Conservation (phyloP, 2,888 invertebrate genomes). For the Drosophila gaucha region DNA sequence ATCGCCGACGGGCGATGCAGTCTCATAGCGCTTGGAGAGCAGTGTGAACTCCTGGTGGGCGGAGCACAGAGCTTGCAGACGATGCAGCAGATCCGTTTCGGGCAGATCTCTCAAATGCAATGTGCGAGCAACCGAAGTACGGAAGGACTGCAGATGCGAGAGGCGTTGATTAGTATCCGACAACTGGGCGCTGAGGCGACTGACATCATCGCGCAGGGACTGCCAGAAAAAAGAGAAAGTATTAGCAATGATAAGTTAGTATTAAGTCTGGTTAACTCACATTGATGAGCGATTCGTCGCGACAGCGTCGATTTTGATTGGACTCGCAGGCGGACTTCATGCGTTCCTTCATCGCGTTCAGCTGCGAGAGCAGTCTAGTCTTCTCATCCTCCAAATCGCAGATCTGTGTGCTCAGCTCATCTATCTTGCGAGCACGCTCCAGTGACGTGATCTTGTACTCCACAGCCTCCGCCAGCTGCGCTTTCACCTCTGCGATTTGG, state of each 20-base stretch:
- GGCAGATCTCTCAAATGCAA: constrained; percentile 90
- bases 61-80: constrained; percentile 92
- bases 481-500: constrained; percentile 92
- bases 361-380: constrained; percentile 85
- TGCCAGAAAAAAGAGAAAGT: constrained; percentile 83
- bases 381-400: constrained; percentile 92
- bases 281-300: constrained; percentile 84
- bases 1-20: constrained; percentile 83
- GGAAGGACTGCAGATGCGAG: constrained; percentile 91
- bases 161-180: constrained; percentile 91
- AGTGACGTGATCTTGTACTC: constrained; percentile 95
- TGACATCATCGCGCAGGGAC: constrained; percentile 91
- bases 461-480: constrained; percentile 93
- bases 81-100: constrained; percentile 91
- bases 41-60: constrained; percentile 95
- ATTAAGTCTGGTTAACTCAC: constrained; percentile 59
- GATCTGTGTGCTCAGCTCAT: constrained; percentile 92
- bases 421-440: constrained; percentile 93
- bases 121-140: constrained; percentile 90
- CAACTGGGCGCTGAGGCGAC: constrained; percentile 90
- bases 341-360: constrained; percentile 81
- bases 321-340: constrained; percentile 82
- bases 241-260: background rate
- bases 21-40: constrained; percentile 90
- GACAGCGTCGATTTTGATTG: constrained; percentile 82